Evolutionary conservation across 2,797 vertebrate genomes (phyloP), one percentile per base, ranked within the genome.

Genomic region (Coluber constrictor): DNA sequence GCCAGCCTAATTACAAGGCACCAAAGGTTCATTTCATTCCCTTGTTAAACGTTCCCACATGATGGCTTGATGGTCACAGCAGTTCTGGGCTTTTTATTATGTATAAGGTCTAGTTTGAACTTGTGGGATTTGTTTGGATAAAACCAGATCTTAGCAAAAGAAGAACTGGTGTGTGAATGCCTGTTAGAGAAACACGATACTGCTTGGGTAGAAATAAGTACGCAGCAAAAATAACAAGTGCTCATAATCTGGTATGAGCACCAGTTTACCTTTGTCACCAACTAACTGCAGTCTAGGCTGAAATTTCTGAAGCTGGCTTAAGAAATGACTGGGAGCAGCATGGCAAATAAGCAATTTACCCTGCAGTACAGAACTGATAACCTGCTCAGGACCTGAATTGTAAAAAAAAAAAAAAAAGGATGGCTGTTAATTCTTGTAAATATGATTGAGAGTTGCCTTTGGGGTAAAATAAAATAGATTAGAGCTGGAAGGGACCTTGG

Each of bases 1-100:
- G 87, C 59, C 90, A 90, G 5, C 6, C 0, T 96, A 97, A 97
- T 97, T 96, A 96, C 27, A 96, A 32, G 74, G 91, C 16, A 0
- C 43, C 43, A 3, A 92, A 11, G 66, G 56, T 16, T 2, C 0
- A 51, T 29, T 51, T 18, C 7, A 47, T 70, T 94, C 89, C 92
- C 55, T 51, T 60, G 90, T 90, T 94, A 94, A 95, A 83, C 0
- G 0, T 55, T 96, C 93, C 95, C 96, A 96, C 56, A 95, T 94
- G 95, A n/a, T 12, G 7, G 23, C 79, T 63, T 0, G 59, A 0
- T 0, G 59, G 37, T 18, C 29, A 27, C n/a, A 93, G 90, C 6
- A 1, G 92, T 93, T 20, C 0, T 92, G 7, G 89, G 88, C 83
- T 96, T 95, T 97, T 93, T 96, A 94, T 93, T 96, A 94, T 95